phyloP scores from a whole-genome alignment of 2,797 vertebrate genomes.

The Sciurus carolinensis region DNA sequence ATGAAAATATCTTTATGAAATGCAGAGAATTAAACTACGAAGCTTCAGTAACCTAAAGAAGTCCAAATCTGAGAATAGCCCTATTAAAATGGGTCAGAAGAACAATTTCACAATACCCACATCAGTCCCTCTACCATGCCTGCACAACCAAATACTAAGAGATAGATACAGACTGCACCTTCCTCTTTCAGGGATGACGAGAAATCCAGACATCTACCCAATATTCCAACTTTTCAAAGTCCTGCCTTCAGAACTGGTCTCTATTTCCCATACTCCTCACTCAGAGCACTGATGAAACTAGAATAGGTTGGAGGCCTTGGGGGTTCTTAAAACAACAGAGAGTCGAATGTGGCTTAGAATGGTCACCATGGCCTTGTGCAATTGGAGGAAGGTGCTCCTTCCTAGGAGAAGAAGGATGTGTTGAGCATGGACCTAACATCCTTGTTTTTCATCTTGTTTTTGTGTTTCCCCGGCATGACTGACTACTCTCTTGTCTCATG shows the following conservation, averaged over 20 bases:
- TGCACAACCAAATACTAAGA: neutral
- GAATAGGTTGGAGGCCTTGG: neutral
- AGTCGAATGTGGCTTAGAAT: neutral
- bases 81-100: neutral
- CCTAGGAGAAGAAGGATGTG: neutral
- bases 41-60: neutral
- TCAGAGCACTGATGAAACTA: neutral
- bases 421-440: neutral
- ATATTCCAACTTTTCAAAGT: neutral
- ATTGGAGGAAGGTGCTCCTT: no score
- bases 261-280: neutral
- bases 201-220: neutral
- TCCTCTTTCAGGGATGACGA: neutral
- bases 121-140: neutral
- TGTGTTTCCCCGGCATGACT: no score
- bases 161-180: neutral
- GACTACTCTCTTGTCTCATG: neutral
- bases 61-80: neutral
- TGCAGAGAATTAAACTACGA: neutral
- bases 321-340: no score
- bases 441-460: neutral
- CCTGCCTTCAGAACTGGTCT: neutral
- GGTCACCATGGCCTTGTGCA: neutral
- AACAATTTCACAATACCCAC: neutral
- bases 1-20: neutral